Evolutionary conservation across 2,888 invertebrate genomes (phyloP).

Genomic region (Chloroclystis v-ata): DNA sequence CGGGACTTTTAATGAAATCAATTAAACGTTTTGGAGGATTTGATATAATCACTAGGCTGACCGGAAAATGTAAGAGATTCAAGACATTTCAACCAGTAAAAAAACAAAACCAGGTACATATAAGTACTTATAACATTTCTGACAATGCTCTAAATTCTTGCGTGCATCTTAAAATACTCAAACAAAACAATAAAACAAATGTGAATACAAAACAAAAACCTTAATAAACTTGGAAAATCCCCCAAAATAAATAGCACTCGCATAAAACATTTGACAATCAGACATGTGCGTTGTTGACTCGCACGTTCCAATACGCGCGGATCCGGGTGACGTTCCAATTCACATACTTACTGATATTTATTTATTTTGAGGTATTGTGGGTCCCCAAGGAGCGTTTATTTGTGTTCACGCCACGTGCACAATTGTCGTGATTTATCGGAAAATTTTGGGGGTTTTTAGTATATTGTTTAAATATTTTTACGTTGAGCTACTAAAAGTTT

Average conservation of each 20-base stretch:
- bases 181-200: neutral
- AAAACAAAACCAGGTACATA: no score
- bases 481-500: no score
- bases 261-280: slow-evolving; percentile 27
- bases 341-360: slow-evolving; percentile 52
- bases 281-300: slow-evolving; percentile 40
- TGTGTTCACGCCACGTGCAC: slow-evolving; percentile 57
- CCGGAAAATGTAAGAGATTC: no score
- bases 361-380: slow-evolving; percentile 65
- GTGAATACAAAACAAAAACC: neutral
- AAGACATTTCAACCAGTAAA: no score
- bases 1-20: no score
- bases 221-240: slow-evolving; percentile 12
- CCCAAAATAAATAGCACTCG: slow-evolving; percentile 20
- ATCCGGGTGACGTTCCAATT: slow-evolving; percentile 47
- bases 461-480: neutral
- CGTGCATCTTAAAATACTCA: neutral
- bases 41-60: no score
- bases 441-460: slow-evolving; percentile 24
- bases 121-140: no score
- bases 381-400: slow-evolving; percentile 68
- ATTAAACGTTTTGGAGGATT: no score
- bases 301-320: no score
- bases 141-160: no score
- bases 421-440: slow-evolving; percentile 55